These are phyloP conservation scores for Nyctalus aviator DNA, from an alignment of 2,797 vertebrate species.

Conservation along the genomic window DNA sequence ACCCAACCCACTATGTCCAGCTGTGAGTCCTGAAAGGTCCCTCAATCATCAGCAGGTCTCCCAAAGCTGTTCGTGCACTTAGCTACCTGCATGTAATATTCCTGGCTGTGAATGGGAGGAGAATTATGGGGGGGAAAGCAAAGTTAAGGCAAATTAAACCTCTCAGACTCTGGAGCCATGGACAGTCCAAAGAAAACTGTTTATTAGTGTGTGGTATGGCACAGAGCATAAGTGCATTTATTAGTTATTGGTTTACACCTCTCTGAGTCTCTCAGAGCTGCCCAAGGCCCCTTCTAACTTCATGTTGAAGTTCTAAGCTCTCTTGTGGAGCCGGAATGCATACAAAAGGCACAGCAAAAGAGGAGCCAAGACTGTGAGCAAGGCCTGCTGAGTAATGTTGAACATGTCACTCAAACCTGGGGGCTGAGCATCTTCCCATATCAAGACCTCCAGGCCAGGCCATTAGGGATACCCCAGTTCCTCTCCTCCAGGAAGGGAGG, in stretches of 20 bases:
- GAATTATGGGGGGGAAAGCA: conserved; percentile 62
- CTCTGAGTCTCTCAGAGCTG: conserved; percentile 9
- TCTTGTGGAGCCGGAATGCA: neutral
- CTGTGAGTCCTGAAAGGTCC: neutral
- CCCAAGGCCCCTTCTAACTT: conserved; percentile 60
- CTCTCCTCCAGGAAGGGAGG: neutral
- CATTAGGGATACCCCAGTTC: neutral
- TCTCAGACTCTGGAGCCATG: conserved; percentile 35
- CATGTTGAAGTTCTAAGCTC: conserved; percentile 62
- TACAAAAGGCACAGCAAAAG: neutral
- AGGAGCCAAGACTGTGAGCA: neutral
- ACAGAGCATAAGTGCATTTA: neutral
- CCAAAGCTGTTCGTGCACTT: neutral
- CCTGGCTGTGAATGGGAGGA: conserved; percentile 13
- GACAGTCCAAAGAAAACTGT: neutral
- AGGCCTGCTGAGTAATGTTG: neutral
- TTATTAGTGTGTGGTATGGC: conserved; percentile 38
- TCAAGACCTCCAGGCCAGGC: neutral
- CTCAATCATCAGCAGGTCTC: conserved; percentile 53
- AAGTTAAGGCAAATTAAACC: conserved; percentile 71
- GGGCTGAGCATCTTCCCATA: fast-evolving
- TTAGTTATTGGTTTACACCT: conserved; percentile 50
- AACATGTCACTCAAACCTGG: neutral
- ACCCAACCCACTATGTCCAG: neutral
- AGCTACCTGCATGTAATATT: conserved; percentile 17